These are phyloP conservation scores for Sapajus apella DNA, from an alignment of 2,113 vertebrate species.

Conservation along the genomic window DNA sequence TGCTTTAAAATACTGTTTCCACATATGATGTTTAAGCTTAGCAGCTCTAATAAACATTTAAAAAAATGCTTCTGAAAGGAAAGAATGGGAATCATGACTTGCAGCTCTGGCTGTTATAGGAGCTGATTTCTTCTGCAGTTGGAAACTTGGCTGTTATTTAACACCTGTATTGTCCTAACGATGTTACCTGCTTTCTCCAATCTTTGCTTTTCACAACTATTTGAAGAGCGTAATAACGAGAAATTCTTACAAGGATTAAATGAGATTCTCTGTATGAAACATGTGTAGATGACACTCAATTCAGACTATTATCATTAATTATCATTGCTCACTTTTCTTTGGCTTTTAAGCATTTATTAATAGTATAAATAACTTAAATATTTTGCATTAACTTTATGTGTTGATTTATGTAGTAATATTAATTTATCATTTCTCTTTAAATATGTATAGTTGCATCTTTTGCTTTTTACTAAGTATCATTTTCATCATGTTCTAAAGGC, in stretches of 20 bases:
- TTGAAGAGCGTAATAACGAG: background rate
- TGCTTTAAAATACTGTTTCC: constrained; percentile 8
- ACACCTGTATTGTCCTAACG: background rate
- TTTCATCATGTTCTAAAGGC: background rate
- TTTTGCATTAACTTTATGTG: background rate
- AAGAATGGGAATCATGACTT: background rate
- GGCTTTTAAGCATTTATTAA: background rate
- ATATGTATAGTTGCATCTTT: background rate
- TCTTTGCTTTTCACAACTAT: background rate
- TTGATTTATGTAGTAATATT: background rate
- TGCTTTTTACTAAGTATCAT: background rate
- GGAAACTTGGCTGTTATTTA: background rate
- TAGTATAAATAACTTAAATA: background rate
- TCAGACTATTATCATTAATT: background rate
- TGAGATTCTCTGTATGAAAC: background rate
- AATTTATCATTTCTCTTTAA: constrained; percentile 1
- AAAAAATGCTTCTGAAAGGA: background rate
- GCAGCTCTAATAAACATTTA: background rate
- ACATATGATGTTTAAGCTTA: background rate
- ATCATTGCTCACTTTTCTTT: background rate
- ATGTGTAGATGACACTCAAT: background rate
- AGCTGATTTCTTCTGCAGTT: background rate
- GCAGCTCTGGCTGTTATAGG: background rate
- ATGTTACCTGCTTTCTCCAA: background rate
- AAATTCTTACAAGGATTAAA: background rate